Conservation (phyloP, 2,797 vertebrate genomes). For the Bucorvus abyssinicus region DNA sequence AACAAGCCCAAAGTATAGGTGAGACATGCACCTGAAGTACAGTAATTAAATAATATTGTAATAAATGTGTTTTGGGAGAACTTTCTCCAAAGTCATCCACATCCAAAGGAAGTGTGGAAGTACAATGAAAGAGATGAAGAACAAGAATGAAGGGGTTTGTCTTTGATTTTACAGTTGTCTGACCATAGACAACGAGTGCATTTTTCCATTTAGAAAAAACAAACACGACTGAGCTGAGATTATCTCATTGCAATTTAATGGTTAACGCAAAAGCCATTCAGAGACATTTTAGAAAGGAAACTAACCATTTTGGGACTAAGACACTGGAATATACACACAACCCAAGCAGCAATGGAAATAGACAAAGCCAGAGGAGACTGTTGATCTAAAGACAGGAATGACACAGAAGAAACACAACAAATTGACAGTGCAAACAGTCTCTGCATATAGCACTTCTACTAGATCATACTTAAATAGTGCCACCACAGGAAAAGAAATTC, state of each 20-base stretch:
- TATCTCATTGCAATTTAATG: not conserved
- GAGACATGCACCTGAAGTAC: not conserved
- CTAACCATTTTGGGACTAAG: not conserved
- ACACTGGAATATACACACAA: not conserved
- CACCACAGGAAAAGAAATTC: not conserved
- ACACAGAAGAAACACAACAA: not conserved
- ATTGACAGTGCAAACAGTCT: not conserved
- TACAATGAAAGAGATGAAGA: not conserved
- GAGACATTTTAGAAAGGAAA: not conserved
- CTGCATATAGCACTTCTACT: not conserved
- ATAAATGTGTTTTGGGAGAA: not conserved
- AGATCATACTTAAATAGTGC: fast-evolving
- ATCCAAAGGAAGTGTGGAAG: not conserved
- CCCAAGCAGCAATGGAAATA: not conserved
- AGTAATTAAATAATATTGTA: not conserved
- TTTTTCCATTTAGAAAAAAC: not conserved
- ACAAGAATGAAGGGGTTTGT: not conserved
- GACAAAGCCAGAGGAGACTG: not conserved
- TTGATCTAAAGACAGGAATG: not conserved
- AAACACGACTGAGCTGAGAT: not conserved
- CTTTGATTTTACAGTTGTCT: not conserved
- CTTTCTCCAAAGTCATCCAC: not conserved
- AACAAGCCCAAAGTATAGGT: not conserved
- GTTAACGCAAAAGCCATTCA: not conserved
- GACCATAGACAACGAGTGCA: fast-evolving